Evolutionary conservation across 2,113 vertebrate genomes (phyloP).

Genomic region (Macroglossus sobrinus): DNA sequence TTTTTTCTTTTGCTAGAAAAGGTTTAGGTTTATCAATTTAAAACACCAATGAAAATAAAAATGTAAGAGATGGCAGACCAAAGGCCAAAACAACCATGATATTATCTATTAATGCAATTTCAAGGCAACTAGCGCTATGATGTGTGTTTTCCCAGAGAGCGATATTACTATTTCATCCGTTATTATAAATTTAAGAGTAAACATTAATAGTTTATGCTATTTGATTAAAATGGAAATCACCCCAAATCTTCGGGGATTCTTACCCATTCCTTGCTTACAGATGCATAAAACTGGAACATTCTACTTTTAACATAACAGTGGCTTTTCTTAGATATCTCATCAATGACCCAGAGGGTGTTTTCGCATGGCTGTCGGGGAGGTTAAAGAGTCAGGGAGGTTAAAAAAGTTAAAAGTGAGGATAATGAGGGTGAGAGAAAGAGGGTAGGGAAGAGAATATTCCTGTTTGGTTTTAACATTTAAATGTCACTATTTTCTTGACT

Average conservation of each 20-base stretch:
- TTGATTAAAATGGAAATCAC: conserved; percentile 68
- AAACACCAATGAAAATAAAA: background rate
- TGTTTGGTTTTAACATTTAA: background rate
- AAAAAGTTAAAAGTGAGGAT: background rate
- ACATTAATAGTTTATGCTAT: conserved; percentile 66
- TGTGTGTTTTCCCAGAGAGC: background rate
- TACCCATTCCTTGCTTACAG: conserved; percentile 55
- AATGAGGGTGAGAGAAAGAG: background rate
- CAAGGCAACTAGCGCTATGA: background rate
- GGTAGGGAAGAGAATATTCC: background rate
- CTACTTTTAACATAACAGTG: conserved; percentile 25
- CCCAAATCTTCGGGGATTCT: conserved; percentile 35
- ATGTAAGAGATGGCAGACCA: background rate
- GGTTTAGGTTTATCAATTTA: background rate
- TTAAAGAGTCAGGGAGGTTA: background rate
- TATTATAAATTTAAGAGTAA: conserved; percentile 68
- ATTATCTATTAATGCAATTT: conserved; percentile 43
- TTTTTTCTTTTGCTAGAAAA: background rate
- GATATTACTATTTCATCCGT: conserved; percentile 57
- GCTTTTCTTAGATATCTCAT: conserved; percentile 27
- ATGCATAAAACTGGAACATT: conserved; percentile 49
- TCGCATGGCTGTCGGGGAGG: background rate
- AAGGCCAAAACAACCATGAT: background rate
- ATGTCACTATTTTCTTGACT: background rate
- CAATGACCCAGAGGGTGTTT: background rate